These are phyloP conservation scores for Drymodes brunneopygia DNA, from an alignment of 2,113 vertebrate genomes.

Conservation along the genomic window DNA sequence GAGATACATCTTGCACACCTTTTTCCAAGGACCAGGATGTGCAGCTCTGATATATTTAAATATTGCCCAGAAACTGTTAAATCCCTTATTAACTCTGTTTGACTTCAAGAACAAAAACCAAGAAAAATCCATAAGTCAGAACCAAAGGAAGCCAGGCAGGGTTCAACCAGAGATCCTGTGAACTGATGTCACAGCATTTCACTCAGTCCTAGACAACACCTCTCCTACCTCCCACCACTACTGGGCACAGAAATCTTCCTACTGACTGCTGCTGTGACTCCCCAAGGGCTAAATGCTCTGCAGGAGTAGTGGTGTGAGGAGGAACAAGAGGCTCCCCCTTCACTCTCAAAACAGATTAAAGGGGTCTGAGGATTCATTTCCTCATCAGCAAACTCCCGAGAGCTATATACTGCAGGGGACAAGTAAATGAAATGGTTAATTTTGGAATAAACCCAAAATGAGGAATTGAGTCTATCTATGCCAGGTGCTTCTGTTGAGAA, in stretches of 20 bases:
- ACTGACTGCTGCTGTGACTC: neutral
- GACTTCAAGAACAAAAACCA: neutral
- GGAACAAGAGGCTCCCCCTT: neutral
- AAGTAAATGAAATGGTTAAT: neutral
- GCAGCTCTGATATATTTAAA: neutral
- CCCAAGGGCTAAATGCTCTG: neutral
- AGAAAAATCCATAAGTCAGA: neutral
- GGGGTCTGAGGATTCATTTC: neutral
- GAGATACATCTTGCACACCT: neutral
- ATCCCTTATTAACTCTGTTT: neutral
- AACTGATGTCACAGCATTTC: neutral
- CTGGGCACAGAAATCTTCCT: neutral
- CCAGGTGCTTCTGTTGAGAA: neutral
- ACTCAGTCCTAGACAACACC: neutral
- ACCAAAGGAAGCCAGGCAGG: neutral
- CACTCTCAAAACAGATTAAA: neutral
- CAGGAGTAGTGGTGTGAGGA: neutral
- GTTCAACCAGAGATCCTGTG: neutral
- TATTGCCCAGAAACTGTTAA: neutral
- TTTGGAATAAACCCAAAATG: neutral
- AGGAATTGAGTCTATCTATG: neutral
- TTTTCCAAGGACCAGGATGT: neutral
- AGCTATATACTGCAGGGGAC: neutral
- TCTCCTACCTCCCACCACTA: neutral
- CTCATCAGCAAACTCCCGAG: neutral